Base-by-base conservation (phyloP, 2,888 invertebrate genomes). In the Drosophila nigritarsus region DNA sequence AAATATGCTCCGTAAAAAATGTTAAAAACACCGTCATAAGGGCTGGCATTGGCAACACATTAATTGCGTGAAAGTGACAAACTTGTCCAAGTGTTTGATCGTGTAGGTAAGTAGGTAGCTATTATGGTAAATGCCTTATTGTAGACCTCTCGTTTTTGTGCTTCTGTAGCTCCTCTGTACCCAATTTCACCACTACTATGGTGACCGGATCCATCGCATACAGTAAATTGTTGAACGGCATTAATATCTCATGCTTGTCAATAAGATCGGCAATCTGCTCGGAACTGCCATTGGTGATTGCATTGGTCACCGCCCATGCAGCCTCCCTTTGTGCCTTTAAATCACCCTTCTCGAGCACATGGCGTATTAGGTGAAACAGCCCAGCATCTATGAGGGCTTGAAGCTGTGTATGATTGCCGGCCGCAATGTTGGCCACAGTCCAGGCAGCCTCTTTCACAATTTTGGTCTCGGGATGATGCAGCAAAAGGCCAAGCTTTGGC, bases 381-480 rank as follows among this genome's bases (percentile, higher is more conserved):
- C 84, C 92, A 75, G 95, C 95, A 89, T 97, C 96, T 9, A 99
- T 94, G 2, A 98, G 97, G 13, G 94, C 93, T 87, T 97, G 96
- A 76, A 97, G 97, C 93, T 97, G 97, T 0, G 94, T 93, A 53
- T 94, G 93, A 72, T 97, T 98, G 4, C 99, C 99, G 6, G 99
- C 99, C 5, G 98, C 96, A 30, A 99, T 96, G 93, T 99, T 99
- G 79, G 98, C 98, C 7, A 98, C 94, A 0, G 98, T 96, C 99
- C 99, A 99, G 20, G 92, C 93, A 48, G 93, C 93, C 80, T 93
- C 93, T 73, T 93, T 93, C 3, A 93, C 92, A 73, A 93, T 93
- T 74, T 93, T 93, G 55, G 83, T 80, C 68, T 93, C 93, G 0
- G 92, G 84, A 81, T 96, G 96, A 24, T 94, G 93, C 49, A 99